Evolutionary conservation across 2,113 vertebrate species (phyloP).

Genomic region (Boleophthalmus pectinirostris): DNA sequence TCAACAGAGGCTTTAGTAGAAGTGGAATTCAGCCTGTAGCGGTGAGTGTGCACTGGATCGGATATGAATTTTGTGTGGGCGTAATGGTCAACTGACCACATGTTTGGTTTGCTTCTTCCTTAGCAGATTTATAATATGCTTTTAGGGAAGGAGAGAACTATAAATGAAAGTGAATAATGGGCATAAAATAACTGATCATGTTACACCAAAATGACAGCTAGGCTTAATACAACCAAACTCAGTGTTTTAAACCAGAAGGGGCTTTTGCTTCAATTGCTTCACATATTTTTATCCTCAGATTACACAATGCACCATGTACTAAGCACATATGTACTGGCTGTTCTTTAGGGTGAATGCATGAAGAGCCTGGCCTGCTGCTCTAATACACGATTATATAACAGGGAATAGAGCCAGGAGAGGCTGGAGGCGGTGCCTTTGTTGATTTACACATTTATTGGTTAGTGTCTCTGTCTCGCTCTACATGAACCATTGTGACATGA

Average conservation of each 20-base stretch:
- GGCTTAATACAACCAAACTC: not conserved
- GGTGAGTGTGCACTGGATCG: slow-evolving; percentile 49
- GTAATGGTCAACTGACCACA: slow-evolving; percentile 61
- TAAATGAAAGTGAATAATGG: slow-evolving; percentile 37
- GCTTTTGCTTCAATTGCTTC: slow-evolving; percentile 6
- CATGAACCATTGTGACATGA: not conserved
- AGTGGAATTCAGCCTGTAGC: slow-evolving; percentile 54
- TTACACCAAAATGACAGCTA: not conserved
- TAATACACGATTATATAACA: slow-evolving; percentile 65
- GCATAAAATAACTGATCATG: slow-evolving; percentile 7
- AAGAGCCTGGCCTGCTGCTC: slow-evolving; percentile 36
- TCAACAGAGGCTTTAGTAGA: slow-evolving; percentile 22
- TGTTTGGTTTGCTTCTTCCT: slow-evolving; percentile 56
- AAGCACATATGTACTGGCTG: slow-evolving; percentile 15
- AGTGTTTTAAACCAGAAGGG: slow-evolving; percentile 7
- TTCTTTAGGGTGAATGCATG: slow-evolving; percentile 32
- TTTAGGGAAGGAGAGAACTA: slow-evolving; percentile 34
- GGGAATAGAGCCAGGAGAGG: slow-evolving; percentile 43
- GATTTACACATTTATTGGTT: slow-evolving; percentile 34
- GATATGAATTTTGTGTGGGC: slow-evolving; percentile 52
- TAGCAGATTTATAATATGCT: slow-evolving; percentile 56
- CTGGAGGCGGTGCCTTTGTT: slow-evolving; percentile 38
- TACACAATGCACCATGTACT: not conserved
- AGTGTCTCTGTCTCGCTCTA: not conserved
- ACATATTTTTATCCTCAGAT: slow-evolving; percentile 13